Evolutionary conservation across 2,113 vertebrate genomes (phyloP), one percentile per base, ranked within the genome.

Genomic region (Gymnogyps californianus): DNA sequence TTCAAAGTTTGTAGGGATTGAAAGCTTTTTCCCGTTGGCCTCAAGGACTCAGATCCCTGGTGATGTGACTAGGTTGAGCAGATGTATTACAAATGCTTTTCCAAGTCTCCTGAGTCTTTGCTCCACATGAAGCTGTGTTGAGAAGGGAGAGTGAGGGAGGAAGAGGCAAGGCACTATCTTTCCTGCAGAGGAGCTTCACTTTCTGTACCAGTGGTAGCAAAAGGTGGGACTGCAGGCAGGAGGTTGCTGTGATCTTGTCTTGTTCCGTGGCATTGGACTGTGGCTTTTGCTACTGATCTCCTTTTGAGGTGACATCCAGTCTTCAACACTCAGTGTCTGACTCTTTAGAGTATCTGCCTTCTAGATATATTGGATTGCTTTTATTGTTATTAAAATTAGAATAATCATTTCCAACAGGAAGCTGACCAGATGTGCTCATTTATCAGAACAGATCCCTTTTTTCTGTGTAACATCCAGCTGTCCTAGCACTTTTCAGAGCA

Each of bases 331-430:
- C 65, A 28, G 10, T 38, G 15, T 83, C 28, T 80, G 22, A 6
- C 42, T 90, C 11, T 74, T 77, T 34, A 49, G 55, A 71, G 21
- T 71, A 20, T 26, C 64, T 95, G 32, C 36, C 69, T 87, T 52
- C n/a, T 55, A 72, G 74, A 65, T 66, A 49, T 31, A 88, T 58
- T 86, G 25, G 32, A 81, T 81, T 92, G 79, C 8, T 94, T 93
- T 90, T 83, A 83, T 58, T 90, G 34, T 47, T 89, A 77, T 86
- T 89, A 77, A 87, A 95, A 91, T 76, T 44, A 84, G 44, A 93
- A 80, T 62, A 65, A 74, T 40, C 0, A 34, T 80, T 92, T 89
- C 52, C 59, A 61, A 54, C 44, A 51, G 86, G 90, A 90, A 79
- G 52, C 46, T 67, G 44, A 69, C 31, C 84, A 93, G 44, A 87